phyloP scores from a whole-genome alignment of 1,140 invertebrate genomes.

The Parasteatoda tepidariorum region DNA sequence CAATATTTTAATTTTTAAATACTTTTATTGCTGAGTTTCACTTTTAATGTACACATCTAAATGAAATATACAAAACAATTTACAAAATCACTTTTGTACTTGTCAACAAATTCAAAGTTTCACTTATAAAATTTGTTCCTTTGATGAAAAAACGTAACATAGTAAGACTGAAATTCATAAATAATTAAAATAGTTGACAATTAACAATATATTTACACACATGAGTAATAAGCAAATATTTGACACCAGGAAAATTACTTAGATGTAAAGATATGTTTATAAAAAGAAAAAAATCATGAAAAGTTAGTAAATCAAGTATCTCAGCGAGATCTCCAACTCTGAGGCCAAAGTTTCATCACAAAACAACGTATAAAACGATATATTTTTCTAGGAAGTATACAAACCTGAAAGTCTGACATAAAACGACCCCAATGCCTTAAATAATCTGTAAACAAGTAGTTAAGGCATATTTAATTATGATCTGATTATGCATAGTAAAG shows the following conservation, averaged over 20 bases:
- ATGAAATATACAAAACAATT: constrained; percentile 19
- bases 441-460: constrained; percentile 53
- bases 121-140: constrained; percentile 56
- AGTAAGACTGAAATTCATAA: constrained; percentile 47
- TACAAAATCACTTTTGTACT: constrained; percentile 46
- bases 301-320: constrained; percentile 18
- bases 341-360: constrained; percentile 48
- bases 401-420: constrained; percentile 36
- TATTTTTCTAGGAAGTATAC: constrained; percentile 52
- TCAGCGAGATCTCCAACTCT: constrained; percentile 48
- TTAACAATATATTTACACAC: constrained; percentile 27
- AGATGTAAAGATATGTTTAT: constrained; percentile 48
- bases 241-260: constrained; percentile 42
- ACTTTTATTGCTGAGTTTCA: constrained; percentile 38
- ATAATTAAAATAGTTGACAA: constrained; percentile 27
- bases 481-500: too few species aligned
- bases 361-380: constrained; percentile 48
- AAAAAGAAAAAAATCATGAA: constrained; percentile 54
- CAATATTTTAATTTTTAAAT: too few species aligned
- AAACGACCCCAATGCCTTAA: constrained; percentile 48
- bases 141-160: constrained; percentile 21
- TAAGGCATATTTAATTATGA: too few species aligned
- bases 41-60: constrained; percentile 32
- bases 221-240: constrained; percentile 34
- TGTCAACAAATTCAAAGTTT: constrained; percentile 28